A percentile compares a stretch with the other conserved stretches of the same genome.
phyloP scores from a whole-genome alignment of 2,113 vertebrate species.

The Apistogramma diplotaenia region DNA sequence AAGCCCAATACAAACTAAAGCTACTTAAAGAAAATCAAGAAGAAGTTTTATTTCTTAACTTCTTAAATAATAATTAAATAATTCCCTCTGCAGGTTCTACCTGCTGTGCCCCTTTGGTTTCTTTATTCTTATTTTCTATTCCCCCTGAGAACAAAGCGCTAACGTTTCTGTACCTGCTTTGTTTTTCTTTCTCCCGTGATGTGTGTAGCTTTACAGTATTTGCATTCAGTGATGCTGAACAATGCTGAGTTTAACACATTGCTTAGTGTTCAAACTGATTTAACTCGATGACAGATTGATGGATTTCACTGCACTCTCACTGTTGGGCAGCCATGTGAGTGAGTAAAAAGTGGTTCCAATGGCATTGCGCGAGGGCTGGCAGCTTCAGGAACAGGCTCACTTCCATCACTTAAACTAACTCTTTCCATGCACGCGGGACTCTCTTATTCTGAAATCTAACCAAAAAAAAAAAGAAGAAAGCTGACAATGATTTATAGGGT shows the following conservation, averaged over 20 bases:
- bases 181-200: no score
- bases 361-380: neutral
- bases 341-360: neutral
- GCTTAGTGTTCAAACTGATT: neutral
- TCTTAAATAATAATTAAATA: neutral
- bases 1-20: neutral
- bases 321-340: neutral
- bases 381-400: neutral
- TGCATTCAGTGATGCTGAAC: neutral
- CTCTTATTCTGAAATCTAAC: slow-evolving; percentile 23
- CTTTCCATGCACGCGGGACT: slow-evolving; percentile 9
- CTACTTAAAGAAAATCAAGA: neutral
- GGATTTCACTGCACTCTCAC: slow-evolving; percentile 19
- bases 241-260: neutral
- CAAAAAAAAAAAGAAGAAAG: slow-evolving; percentile 1
- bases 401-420: neutral
- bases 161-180: neutral
- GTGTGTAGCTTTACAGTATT: neutral
- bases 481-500: neutral
- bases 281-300: slow-evolving; percentile 29
- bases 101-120: neutral
- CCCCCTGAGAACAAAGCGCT: neutral
- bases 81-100: neutral
- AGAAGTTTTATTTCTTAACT: neutral
- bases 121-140: neutral